Evolutionary conservation across 2,797 vertebrate species (phyloP).

Genomic region (Ficedula albicollis): DNA sequence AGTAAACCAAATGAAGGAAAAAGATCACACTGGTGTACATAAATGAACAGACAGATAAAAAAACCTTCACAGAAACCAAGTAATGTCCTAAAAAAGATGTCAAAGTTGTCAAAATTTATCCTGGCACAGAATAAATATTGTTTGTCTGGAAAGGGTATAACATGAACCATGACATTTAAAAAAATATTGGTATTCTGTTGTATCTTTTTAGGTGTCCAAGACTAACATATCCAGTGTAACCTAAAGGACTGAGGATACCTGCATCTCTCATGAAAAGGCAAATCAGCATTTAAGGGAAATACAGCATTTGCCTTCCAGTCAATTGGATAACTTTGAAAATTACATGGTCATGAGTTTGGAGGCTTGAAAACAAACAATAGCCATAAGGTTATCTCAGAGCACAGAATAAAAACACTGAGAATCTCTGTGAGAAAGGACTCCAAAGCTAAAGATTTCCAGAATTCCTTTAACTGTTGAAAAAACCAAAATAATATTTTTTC

Average conservation of each 20-base stretch:
- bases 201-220: neutral
- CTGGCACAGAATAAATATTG: neutral
- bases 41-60: neutral
- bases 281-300: neutral
- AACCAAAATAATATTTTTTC: neutral
- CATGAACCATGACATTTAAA: neutral
- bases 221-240: neutral
- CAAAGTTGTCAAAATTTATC: neutral
- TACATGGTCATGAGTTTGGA: neutral
- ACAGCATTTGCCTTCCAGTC: neutral
- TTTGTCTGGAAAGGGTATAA: neutral
- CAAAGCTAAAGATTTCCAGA: neutral
- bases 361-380: neutral
- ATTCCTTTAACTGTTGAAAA: neutral
- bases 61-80: neutral
- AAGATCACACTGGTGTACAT: neutral
- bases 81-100: neutral
- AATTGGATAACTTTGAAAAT: neutral
- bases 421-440: neutral
- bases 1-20: neutral
- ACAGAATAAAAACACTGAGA: neutral
- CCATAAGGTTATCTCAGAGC: neutral
- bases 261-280: neutral
- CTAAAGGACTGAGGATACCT: neutral
- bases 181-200: neutral